Base-by-base conservation (phyloP, 2,888 invertebrate genomes). In the Ophioninae sp. region DNA sequence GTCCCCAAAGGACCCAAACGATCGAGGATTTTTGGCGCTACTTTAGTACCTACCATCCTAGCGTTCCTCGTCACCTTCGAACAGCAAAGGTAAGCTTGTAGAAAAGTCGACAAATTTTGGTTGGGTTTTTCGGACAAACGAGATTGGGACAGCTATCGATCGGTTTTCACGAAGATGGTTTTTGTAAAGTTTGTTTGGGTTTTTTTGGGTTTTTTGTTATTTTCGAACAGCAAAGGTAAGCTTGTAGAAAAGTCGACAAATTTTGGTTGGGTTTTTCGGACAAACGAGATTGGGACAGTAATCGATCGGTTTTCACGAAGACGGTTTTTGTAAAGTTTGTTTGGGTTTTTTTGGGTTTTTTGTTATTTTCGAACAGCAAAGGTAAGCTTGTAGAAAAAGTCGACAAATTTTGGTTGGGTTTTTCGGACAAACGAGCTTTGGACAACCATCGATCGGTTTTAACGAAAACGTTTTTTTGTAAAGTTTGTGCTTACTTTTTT, bases 221-320 rank as follows among this genome's bases (percentile, higher is more conserved):
- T 79, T 79, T 90, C 85, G 90, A 91, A 81, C 89, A 89, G 83
- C 90, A 88, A 81, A 90, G 91, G 92, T 92, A 82, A 92, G 91
- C 89, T 72, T 13, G 22, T 9, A 1, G 5, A 61, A 39, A 17
- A 63, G 13, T 2, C 59, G 6, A n/a, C 65, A 13, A 44, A 13
- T 10, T 9, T 20, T 63, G 6, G 20, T 41, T n/a, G n/a, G n/a
- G n/a, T n/a, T n/a, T n/a, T n/a, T n/a, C n/a, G n/a, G n/a, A n/a
- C n/a, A n/a, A n/a, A n/a, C n/a, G n/a, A n/a, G n/a, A n/a, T n/a
- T n/a, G n/a, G n/a, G n/a, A n/a, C n/a, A n/a, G n/a, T n/a, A n/a
- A n/a, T n/a, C n/a, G n/a, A n/a, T n/a, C n/a, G n/a, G n/a, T n/a
- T n/a, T n/a, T n/a, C n/a, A n/a, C n/a, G n/a, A n/a, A n/a, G n/a